Evolutionary conservation across 1,140 invertebrate species (phyloP), one percentile per base, ranked within the genome.

Genomic region (Stenopsyche tienmushanensis): DNA sequence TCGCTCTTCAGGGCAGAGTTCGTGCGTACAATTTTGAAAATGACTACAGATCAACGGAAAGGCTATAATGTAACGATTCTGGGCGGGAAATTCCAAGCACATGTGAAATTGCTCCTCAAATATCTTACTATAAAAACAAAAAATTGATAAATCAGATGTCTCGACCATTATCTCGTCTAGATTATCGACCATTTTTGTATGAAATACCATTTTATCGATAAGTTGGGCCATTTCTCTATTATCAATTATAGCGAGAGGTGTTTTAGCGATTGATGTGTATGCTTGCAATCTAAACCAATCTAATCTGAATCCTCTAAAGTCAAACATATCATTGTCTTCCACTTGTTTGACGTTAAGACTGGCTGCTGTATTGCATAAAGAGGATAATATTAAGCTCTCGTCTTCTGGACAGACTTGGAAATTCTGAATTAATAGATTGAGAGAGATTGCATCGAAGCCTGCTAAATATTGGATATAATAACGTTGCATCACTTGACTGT

Each of bases 101-200:
- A 98, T 96, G 73, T 98, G 95, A 75, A 98, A 98, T 76, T 98
- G 94, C 75, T 96, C 94, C 75, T 98, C 96, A 81, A 98, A 98
- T 75, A 96, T 91, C 82, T 94, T 94, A 72, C 88, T 96, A 74
- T 97, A 98, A 77, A 99, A 99, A 75, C 93, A 99, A 74, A 98
- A 99, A 64, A 99, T 88, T 0, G 95, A 98, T 5, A 99, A 81
- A 83, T 99, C 97, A 1, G 95, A 97, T 18, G 94, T 96, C 80
- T 99, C 97, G 1, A 92, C 90, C 63, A 99, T 82, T 75, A 99
- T 91, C 77, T 99, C 95, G 80, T 99, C 96, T n/a, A 99, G 81
- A 79, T 94, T 94, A 75, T 99, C 98, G 10, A 99, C 95, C 88
- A 99, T 96, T 79, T 96, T 96, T 0, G 97, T 95, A 75, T 99